Percentiles rank a stretch among this genome's conserved stretches.
Evolutionary conservation across 2,113 vertebrate species (phyloP).

Genomic region (Macrotis lagotis): DNA sequence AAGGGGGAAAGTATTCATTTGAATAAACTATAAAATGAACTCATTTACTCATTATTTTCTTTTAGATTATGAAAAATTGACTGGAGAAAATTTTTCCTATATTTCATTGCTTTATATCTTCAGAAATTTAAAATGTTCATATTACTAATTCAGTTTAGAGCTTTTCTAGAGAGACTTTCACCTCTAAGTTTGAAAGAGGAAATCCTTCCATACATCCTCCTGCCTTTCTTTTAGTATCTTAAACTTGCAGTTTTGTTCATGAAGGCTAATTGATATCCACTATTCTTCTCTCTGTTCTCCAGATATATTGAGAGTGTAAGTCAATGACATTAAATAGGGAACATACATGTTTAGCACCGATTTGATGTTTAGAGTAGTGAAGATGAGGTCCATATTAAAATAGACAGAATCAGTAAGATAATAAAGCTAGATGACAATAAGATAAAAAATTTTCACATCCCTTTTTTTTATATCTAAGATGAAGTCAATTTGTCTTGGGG

Average conservation of each 20-base stretch:
- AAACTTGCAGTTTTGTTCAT: background rate
- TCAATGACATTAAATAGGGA: background rate
- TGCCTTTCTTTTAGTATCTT: background rate
- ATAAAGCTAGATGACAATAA: background rate
- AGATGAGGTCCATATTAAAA: constrained; percentile 5
- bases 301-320: background rate
- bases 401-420: background rate
- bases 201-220: background rate
- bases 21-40: constrained; percentile 28
- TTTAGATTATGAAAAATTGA: constrained; percentile 29
- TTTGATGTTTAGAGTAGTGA: background rate
- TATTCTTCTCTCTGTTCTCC: background rate
- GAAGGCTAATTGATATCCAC: background rate
- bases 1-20: constrained; percentile 45
- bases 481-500: background rate
- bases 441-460: background rate
- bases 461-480: background rate
- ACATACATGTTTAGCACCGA: background rate
- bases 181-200: background rate
- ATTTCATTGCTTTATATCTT: constrained; percentile 36
- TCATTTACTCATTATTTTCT: constrained; percentile 34
- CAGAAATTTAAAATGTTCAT: constrained; percentile 29
- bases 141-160: background rate
- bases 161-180: background rate
- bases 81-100: background rate